Conservation (phyloP, 2,797 vertebrate species). For the Zalophus californianus region DNA sequence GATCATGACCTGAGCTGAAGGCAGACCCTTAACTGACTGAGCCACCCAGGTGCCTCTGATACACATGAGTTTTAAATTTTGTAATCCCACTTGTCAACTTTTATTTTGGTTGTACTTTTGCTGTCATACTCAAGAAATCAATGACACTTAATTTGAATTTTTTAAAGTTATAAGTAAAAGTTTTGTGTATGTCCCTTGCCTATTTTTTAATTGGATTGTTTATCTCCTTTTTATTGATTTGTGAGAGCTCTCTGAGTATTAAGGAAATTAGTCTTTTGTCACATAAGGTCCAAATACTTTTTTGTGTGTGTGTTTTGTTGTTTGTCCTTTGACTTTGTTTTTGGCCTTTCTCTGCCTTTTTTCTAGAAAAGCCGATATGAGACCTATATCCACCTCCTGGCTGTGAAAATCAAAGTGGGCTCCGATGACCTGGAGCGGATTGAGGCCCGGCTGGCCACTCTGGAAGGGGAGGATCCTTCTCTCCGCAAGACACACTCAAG, state of each 20-base stretch:
- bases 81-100: not conserved
- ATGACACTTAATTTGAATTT: slow-evolving; percentile 17
- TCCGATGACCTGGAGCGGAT: slow-evolving; percentile 97
- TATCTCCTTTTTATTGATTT: slow-evolving; percentile 46
- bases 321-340: slow-evolving; percentile 68
- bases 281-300: not conserved
- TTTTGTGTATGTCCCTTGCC: not conserved
- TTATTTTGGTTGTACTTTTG: slow-evolving; percentile 51
- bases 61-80: slow-evolving; percentile 18
- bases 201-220: not conserved
- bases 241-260: not conserved
- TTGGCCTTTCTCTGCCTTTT: slow-evolving; percentile 72
- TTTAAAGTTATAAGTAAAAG: not conserved
- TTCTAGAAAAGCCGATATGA: slow-evolving; percentile 96
- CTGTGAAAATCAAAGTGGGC: slow-evolving; percentile 93
- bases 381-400: slow-evolving; percentile 95
- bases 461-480: slow-evolving; percentile 90
- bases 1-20: not conserved
- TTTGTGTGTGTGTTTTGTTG: not conserved
- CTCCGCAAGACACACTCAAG: slow-evolving; percentile 97
- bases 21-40: not conserved
- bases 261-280: not conserved
- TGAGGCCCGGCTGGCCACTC: slow-evolving; percentile 92
- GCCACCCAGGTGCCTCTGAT: not conserved
- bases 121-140: not conserved